Base-by-base conservation (phyloP, 2,888 invertebrate genomes). In the Drosophila imparisetae region DNA sequence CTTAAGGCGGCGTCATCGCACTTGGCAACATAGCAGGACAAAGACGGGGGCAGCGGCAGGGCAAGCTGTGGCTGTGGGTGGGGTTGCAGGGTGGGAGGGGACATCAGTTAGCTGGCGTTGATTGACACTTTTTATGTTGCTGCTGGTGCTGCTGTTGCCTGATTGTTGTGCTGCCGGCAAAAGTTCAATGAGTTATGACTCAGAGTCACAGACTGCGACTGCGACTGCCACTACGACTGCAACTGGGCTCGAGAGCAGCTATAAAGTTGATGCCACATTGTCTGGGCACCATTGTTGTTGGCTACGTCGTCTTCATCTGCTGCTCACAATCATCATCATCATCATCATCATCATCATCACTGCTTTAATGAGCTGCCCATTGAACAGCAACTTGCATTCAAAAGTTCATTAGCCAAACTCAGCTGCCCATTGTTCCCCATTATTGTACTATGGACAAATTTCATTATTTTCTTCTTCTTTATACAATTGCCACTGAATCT, bases 151-250 rank as follows among this genome's bases (percentile, higher is more conserved):
- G 45, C 15, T 21, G 49, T n/a, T 65, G 66, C 62, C 60, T 42
- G 53, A 53, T 65, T 68, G 69, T 38, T 40, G 36, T 58, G 50
- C 53, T 65, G 78, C 52, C 72, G 83, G 71, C 86, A 72, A 87
- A 78, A 84, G 83, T 84, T 84, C 83, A 84, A 88, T 84, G 83
- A 84, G 88, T 88, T 84, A 88, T 84, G 84, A 82, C 78, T 83
- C 75, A 69, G 62, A 59, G 30, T 27, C 48, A 45, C 36, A 60
- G 49, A 30, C 48, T 27, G 45, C 4, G 13, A 45, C 13, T 21
- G 29, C 29, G 54, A 38, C 58, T 24, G 32, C 32, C 11, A 32
- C 32, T 32, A n/a, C 29, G 54, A 55, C 53, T 48, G 53, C 53
- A 49, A 55, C 49, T 21, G 27, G 29, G 29, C 18, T 49, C 27